A percentile compares a stretch with the other conserved stretches of the same genome.
These are phyloP conservation scores for Amphimallon solstitiale DNA, from an alignment of 2,888 invertebrate species.

Conservation along the genomic window DNA sequence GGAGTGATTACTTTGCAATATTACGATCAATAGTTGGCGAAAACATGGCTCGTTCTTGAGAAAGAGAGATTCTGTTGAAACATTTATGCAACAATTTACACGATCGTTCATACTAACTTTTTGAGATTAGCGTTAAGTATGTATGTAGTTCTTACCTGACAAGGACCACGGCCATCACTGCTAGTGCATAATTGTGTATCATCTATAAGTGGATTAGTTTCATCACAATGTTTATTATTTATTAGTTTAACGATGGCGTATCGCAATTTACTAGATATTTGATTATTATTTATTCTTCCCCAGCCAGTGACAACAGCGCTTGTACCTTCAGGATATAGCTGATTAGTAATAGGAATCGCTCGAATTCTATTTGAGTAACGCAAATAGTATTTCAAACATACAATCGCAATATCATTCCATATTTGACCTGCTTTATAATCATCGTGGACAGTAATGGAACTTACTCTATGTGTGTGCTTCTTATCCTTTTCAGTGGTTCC, in stretches of 20 bases:
- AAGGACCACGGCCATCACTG: background rate
- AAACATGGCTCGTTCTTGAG: too few species aligned
- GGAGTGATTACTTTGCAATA: too few species aligned
- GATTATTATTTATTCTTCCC: slow-evolving; percentile 10
- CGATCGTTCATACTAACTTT: too few species aligned
- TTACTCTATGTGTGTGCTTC: slow-evolving; percentile 1
- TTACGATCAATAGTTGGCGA: too few species aligned
- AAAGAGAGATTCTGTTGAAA: too few species aligned
- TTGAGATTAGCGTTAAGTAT: too few species aligned
- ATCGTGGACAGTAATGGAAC: background rate
- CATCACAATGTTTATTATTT: slow-evolving; percentile 5
- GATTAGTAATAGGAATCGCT: slow-evolving; percentile 7
- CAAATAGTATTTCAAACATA: slow-evolving; percentile 12
- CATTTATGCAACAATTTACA: too few species aligned
- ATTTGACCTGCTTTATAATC: background rate
- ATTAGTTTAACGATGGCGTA: slow-evolving; percentile 2
- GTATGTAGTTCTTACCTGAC: slow-evolving; percentile 3
- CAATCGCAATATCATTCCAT: slow-evolving; percentile 2
- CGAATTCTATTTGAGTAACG: slow-evolving; percentile 14
- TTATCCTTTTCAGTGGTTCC: background rate
- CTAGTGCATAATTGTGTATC: slow-evolving; percentile 13
- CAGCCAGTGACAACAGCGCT: slow-evolving; percentile 10
- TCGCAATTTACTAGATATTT: slow-evolving; percentile 6
- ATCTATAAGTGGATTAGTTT: background rate
- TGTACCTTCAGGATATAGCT: slow-evolving; percentile 18